A percentile compares a stretch with the other conserved stretches of the same genome.
phyloP scores from a whole-genome alignment of 2,888 invertebrate species.

The Rotaria socialis region DNA sequence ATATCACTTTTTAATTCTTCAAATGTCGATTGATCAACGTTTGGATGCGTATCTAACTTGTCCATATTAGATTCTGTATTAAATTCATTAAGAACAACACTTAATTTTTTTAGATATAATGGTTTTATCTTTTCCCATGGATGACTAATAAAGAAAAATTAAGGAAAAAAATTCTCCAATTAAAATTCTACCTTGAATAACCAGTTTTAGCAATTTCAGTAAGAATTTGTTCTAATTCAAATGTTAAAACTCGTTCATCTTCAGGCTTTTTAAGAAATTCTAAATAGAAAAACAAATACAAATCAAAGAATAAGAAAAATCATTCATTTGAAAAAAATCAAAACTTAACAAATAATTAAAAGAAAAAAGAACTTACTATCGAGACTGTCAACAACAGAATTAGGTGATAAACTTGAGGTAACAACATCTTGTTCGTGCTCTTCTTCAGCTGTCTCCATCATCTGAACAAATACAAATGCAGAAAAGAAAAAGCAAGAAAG shows the following conservation, averaged over 20 bases:
- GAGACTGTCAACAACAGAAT: slow-evolving; percentile 34
- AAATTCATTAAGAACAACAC: slow-evolving; percentile 79
- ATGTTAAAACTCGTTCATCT: not conserved
- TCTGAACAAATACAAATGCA: not conserved
- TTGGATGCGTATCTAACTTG: slow-evolving; percentile 74
- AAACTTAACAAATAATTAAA: no score
- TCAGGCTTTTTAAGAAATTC: not conserved
- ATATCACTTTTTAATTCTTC: slow-evolving; percentile 70
- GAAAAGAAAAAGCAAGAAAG: not conserved
- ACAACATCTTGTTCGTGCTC: slow-evolving; percentile 8
- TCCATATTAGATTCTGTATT: slow-evolving; percentile 73
- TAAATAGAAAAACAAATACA: not conserved
- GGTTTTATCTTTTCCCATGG: slow-evolving; percentile 82
- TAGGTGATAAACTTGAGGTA: not conserved
- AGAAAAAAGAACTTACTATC: slow-evolving; percentile 25
- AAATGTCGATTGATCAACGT: slow-evolving; percentile 83
- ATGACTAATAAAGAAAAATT: slow-evolving; percentile 61
- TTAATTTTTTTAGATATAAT: slow-evolving; percentile 79
- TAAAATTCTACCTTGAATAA: not conserved
- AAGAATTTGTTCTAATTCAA: slow-evolving; percentile 20
- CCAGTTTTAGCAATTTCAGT: slow-evolving; percentile 10
- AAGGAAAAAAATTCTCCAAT: not conserved
- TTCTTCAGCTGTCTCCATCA: slow-evolving; percentile 34
- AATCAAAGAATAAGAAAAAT: not conserved
- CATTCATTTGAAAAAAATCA: no score